Conservation (phyloP, 2,113 vertebrate species). For the Rhipidura dahli region DNA sequence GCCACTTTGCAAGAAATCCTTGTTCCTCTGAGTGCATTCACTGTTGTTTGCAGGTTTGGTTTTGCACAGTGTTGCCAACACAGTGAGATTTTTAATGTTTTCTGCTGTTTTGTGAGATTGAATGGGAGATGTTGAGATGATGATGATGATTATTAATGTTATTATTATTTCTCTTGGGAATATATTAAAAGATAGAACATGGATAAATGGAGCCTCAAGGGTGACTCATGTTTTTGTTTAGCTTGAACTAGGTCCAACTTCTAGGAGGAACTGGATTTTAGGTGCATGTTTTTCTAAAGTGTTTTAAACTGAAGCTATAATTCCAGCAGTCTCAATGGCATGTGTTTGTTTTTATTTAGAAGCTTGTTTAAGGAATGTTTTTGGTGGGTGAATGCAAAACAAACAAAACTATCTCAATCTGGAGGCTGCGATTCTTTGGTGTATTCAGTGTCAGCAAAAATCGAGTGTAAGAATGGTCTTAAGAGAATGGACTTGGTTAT, state of each 20-base stretch:
- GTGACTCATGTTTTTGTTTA: conserved; percentile 55
- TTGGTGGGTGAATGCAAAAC: conserved; percentile 6
- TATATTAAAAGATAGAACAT: conserved; percentile 20
- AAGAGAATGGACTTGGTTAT: not conserved
- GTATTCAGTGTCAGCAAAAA: conserved; percentile 1
- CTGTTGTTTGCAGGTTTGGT: not conserved
- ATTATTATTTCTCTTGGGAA: conserved; percentile 17
- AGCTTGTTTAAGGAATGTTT: conserved; percentile 6
- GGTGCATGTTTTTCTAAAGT: conserved; percentile 3
- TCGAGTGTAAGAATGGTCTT: not conserved
- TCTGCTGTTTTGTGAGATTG: not conserved
- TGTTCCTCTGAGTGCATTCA: not conserved
- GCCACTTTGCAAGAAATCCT: not conserved
- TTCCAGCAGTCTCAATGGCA: not conserved
- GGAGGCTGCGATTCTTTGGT: not conserved
- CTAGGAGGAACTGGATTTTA: conserved; percentile 23
- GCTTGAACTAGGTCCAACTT: conserved; percentile 34
- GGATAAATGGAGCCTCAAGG: conserved; percentile 8
- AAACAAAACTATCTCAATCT: not conserved
- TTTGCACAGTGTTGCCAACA: not conserved
- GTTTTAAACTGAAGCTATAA: not conserved
- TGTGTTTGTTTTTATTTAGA: conserved; percentile 51
- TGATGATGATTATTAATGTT: not conserved
- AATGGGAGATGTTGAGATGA: not conserved
- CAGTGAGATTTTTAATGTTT: not conserved